Base-by-base conservation (phyloP, 2,888 invertebrate genomes). In the Palloptera scutellata region DNA sequence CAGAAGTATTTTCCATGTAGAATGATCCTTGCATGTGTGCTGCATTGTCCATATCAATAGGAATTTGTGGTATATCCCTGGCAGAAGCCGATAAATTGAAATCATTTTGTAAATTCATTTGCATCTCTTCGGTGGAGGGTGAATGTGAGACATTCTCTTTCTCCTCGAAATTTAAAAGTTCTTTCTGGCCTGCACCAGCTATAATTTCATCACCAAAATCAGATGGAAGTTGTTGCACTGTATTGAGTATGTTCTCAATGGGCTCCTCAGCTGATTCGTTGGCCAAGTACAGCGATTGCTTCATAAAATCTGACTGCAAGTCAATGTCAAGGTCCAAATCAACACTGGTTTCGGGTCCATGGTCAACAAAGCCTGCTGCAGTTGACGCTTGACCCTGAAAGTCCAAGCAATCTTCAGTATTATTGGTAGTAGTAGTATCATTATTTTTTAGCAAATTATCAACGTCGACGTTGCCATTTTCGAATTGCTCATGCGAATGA, bases 221-320 rank as follows among this genome's bases (percentile, higher is more conserved):
- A 1, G 67, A 73, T 9, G 85, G 85, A 45, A 85, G 68, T 2
- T 76, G 73, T 67, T 85, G 85, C 13, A 85, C 84, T 0, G 82
- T 79, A 68, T 85, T 85, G 9, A 85, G 73, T 19, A 83, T 73
- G 64, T 84, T 80, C 61, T 79, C 79, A 45, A 81, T 82, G 9
- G 75, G 71, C 17, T 76, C 75, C 20, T 69, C 42, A 9, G 53
- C 43, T 42, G 11, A 20, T 3, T 19, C 59, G 12, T 70, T 75
- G 3, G 78, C 76, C 15, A 76, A 76, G 68, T 83, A 82, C 13
- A 83, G 75, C 1, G 83, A 83, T 30, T 77, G 73, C 42, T 80
- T 81, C 81, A 82, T 81, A 5, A 81, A 74, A 54, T 78, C 78
- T 10, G 65, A 61, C 55, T 73, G 71, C 2, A 72, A 42, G 20